Evolutionary conservation across 1,140 invertebrate genomes (phyloP).

Genomic region (Drosophila pseudoobscura): DNA sequence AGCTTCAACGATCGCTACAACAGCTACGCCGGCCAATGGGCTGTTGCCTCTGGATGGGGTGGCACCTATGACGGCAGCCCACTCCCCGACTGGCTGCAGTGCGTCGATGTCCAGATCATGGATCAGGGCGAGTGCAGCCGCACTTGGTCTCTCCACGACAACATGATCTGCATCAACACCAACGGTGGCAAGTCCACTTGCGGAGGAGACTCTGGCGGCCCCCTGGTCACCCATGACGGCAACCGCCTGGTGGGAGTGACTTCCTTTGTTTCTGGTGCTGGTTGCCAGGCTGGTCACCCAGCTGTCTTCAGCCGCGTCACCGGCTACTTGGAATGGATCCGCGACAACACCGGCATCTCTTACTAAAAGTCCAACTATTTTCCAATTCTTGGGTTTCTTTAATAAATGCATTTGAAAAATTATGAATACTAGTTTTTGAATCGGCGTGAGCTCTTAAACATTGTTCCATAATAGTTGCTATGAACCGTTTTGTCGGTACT

Average conservation of each 20-base stretch:
- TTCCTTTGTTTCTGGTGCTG: constrained; percentile 38
- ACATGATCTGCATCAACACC: constrained; percentile 67
- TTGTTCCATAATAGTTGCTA: no score
- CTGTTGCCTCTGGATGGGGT: constrained; percentile 64
- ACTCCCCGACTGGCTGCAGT: constrained; percentile 52
- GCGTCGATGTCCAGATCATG: constrained; percentile 54
- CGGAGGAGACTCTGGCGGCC: constrained; percentile 85
- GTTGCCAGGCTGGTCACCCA: constrained; percentile 80
- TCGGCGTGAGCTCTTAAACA: no score
- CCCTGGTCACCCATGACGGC: constrained; percentile 71
- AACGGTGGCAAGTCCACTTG: constrained; percentile 67
- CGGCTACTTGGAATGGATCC: constrained; percentile 84
- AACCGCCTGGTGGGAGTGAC: constrained; percentile 47
- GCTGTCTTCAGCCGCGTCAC: constrained; percentile 84
- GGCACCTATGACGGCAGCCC: constrained; percentile 52
- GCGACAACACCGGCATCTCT: constrained; percentile 60
- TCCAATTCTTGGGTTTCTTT: neutral
- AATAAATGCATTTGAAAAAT: constrained; percentile 15
- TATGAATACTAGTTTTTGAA: neutral
- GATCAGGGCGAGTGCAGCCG: constrained; percentile 31
- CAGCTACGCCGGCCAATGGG: constrained; percentile 38
- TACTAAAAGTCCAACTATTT: constrained; percentile 11
- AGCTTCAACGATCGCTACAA: constrained; percentile 52
- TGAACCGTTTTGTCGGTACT: no score
- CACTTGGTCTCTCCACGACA: constrained; percentile 25